Evolutionary conservation across 2,888 invertebrate species (phyloP).

Genomic region (Epinotia nisella): DNA sequence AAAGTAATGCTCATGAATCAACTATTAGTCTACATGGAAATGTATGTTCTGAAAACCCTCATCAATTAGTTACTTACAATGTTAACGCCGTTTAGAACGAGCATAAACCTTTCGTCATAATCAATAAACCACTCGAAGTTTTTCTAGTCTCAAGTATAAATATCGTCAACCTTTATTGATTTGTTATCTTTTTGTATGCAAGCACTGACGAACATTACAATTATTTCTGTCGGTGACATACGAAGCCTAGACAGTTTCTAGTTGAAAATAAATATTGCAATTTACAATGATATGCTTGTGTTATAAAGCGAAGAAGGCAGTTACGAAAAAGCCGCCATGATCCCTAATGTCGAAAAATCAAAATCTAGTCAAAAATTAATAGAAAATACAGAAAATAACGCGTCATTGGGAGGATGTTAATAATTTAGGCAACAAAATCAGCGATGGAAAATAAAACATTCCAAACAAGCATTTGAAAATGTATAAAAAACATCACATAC

Average conservation of each 20-base stretch:
- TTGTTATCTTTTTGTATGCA: not conserved
- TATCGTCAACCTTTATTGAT: not conserved
- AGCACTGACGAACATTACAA: not conserved
- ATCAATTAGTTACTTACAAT: not conserved
- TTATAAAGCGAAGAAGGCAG: constrained; percentile 12
- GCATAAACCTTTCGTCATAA: not conserved
- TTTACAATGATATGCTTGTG: constrained; percentile 9
- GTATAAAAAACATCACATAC: constrained; percentile 29
- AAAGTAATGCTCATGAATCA: no score
- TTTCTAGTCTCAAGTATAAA: not conserved
- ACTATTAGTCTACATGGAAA: no score
- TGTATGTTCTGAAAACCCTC: not conserved
- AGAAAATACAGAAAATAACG: constrained; percentile 12
- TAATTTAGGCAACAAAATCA: constrained; percentile 42
- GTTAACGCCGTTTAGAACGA: not conserved
- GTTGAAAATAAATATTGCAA: constrained; percentile 3
- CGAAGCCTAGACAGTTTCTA: not conserved
- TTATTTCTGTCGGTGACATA: constrained; percentile 1
- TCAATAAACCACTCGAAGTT: not conserved
- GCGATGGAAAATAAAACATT: constrained; percentile 51
- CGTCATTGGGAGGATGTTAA: constrained; percentile 36
- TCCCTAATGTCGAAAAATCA: constrained; percentile 8
- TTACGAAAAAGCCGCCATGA: not conserved
- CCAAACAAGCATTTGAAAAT: constrained; percentile 49
- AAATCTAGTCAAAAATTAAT: constrained; percentile 27